Conservation (phyloP, 2,888 invertebrate species). For the Trissoscelio sp. region DNA sequence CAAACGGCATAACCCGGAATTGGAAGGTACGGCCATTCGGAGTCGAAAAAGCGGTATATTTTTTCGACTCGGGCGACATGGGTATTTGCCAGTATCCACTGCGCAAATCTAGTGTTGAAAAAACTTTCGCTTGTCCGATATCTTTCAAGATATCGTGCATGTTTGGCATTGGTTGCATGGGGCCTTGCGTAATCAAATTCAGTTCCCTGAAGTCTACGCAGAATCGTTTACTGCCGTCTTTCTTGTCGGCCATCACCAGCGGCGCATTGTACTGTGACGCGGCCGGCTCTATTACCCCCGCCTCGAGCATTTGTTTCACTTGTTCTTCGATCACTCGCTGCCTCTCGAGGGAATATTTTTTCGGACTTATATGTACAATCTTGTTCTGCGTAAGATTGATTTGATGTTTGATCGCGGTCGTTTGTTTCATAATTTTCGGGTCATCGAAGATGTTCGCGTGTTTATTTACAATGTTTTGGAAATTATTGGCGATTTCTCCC, state of each 20-base stretch:
- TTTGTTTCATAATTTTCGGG: not conserved
- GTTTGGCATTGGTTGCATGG: constrained; percentile 64
- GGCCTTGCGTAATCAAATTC: constrained; percentile 63
- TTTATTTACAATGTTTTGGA: not conserved
- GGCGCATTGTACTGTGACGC: not conserved
- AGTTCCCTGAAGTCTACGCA: not conserved
- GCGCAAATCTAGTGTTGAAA: constrained; percentile 73
- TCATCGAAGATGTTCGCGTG: not conserved
- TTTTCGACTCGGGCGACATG: constrained; percentile 1
- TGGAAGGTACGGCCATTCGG: constrained; percentile 59
- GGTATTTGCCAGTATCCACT: constrained; percentile 76
- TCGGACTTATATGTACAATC: not conserved
- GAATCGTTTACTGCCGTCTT: not conserved
- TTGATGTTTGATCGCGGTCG: constrained; percentile 18
- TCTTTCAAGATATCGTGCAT: constrained; percentile 70
- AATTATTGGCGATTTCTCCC: not conserved
- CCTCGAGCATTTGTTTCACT: not conserved
- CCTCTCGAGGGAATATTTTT: not conserved
- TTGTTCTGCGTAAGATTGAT: not conserved
- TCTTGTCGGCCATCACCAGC: not conserved
- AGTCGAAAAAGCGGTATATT: constrained; percentile 8
- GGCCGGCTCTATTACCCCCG: constrained; percentile 63
- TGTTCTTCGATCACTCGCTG: not conserved
- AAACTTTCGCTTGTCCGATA: constrained; percentile 70
- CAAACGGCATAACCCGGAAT: constrained; percentile 74